These are phyloP conservation scores for Carterocephalus palaemon DNA, from an alignment of 2,888 invertebrate genomes.

Conservation along the genomic window DNA sequence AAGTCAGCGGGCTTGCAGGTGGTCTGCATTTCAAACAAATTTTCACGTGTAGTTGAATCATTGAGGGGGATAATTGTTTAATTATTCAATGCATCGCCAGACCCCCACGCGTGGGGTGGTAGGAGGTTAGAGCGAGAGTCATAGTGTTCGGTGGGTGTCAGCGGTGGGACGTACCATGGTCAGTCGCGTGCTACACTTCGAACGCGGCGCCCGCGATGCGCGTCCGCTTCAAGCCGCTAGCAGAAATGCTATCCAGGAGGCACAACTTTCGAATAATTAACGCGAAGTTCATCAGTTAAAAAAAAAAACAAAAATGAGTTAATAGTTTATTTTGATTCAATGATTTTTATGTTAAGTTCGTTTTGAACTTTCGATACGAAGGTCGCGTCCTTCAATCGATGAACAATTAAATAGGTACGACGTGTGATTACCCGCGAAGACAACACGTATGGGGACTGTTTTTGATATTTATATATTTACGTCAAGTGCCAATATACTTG, in stretches of 20 bases:
- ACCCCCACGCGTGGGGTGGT: constrained; percentile 31
- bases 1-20: constrained; percentile 47
- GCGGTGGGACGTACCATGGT: constrained; percentile 27
- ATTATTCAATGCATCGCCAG: constrained; percentile 63
- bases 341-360: constrained; percentile 63
- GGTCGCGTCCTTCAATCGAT: constrained; percentile 77
- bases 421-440: constrained; percentile 63
- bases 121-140: constrained; percentile 39
- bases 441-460: constrained; percentile 58
- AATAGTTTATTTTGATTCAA: constrained; percentile 39
- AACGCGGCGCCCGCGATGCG: constrained; percentile 62
- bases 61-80: constrained; percentile 56
- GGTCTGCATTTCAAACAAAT: constrained; percentile 59
- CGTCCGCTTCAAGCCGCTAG: constrained; percentile 60
- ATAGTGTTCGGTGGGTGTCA: constrained; percentile 33
- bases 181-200: constrained; percentile 58
- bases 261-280: constrained; percentile 72
- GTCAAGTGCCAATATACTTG: constrained; percentile 65
- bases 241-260: constrained; percentile 73
- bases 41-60: constrained; percentile 52
- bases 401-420: constrained; percentile 73
- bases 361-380: constrained; percentile 62
- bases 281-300: constrained; percentile 51
- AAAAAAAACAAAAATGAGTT: constrained; percentile 54
- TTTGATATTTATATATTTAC: constrained; percentile 62